Conservation (phyloP, 1,140 invertebrate species). For the Aphelinus certus region DNA sequence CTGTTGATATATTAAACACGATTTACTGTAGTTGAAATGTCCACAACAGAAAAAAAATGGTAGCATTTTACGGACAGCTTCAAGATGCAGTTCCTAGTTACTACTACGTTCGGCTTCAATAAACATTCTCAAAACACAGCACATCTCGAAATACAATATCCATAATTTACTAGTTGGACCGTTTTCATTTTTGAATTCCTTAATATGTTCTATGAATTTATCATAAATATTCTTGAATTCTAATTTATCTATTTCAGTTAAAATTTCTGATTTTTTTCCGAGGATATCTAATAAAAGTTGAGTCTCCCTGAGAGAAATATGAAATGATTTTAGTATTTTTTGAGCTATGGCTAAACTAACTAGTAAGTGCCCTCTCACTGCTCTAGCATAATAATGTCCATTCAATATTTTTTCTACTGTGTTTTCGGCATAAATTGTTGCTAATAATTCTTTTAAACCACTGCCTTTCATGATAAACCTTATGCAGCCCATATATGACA, state of each 20-base stretch:
- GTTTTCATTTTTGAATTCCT: not conserved
- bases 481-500: slow-evolving; percentile 59
- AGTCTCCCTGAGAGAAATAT: not conserved
- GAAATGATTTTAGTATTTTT: slow-evolving; percentile 40
- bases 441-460: slow-evolving; percentile 54
- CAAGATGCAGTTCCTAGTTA: slow-evolving; percentile 36
- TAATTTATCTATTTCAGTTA: too few relatives aligned
- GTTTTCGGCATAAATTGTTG: slow-evolving; percentile 50
- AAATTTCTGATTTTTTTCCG: not conserved
- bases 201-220: not conserved
- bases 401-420: slow-evolving; percentile 57
- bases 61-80: slow-evolving; percentile 44
- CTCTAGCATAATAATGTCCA: slow-evolving; percentile 52
- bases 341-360: slow-evolving; percentile 44
- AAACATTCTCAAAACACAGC: slow-evolving; percentile 32
- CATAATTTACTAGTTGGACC: slow-evolving; percentile 52
- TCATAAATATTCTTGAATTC: slow-evolving; percentile 9
- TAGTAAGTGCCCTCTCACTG: slow-evolving; percentile 52
- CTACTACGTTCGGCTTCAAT: slow-evolving; percentile 41
- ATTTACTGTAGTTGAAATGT: slow-evolving; percentile 39
- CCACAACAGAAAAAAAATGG: slow-evolving; percentile 43
- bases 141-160: slow-evolving; percentile 35
- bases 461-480: slow-evolving; percentile 60
- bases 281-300: not conserved
- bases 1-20: slow-evolving; percentile 26